phyloP scores from a whole-genome alignment of 2,888 invertebrate genomes.

The Spialia ferax region DNA sequence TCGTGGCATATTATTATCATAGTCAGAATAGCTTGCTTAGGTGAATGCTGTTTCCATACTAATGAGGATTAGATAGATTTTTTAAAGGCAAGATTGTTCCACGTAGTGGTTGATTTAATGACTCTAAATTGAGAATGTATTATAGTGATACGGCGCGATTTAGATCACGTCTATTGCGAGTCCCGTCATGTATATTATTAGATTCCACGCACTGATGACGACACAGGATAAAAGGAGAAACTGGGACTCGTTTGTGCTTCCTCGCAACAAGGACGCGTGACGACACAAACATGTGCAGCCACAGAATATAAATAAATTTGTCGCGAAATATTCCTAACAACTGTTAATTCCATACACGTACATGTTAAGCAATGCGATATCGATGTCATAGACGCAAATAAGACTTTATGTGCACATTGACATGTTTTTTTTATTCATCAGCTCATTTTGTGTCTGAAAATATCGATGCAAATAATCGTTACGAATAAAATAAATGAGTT shows the following conservation, averaged over 20 bases:
- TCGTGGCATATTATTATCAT: neutral
- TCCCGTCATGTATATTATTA: conserved; percentile 69
- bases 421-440: conserved; percentile 3
- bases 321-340: conserved; percentile 56
- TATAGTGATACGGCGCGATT: conserved; percentile 19
- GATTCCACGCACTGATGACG: conserved; percentile 64
- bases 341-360: conserved; percentile 69
- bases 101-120: conserved; percentile 54
- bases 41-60: conserved; percentile 44
- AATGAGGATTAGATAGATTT: conserved; percentile 52
- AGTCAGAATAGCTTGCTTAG: neutral
- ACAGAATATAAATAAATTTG: conserved; percentile 67
- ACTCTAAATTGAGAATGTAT: conserved; percentile 48
- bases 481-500: neutral
- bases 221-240: conserved; percentile 80
- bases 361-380: conserved; percentile 51
- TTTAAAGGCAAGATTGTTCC: conserved; percentile 52
- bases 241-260: conserved; percentile 75
- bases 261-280: conserved; percentile 81
- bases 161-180: conserved; percentile 37
- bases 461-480: neutral
- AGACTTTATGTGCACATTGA: conserved; percentile 25
- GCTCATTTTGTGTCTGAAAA: neutral
- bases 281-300: conserved; percentile 70
- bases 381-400: conserved; percentile 28